Percentiles rank a stretch among this genome's conserved stretches.
Conservation (phyloP, 2,113 vertebrate species). For the Semicossyphus pulcher region DNA sequence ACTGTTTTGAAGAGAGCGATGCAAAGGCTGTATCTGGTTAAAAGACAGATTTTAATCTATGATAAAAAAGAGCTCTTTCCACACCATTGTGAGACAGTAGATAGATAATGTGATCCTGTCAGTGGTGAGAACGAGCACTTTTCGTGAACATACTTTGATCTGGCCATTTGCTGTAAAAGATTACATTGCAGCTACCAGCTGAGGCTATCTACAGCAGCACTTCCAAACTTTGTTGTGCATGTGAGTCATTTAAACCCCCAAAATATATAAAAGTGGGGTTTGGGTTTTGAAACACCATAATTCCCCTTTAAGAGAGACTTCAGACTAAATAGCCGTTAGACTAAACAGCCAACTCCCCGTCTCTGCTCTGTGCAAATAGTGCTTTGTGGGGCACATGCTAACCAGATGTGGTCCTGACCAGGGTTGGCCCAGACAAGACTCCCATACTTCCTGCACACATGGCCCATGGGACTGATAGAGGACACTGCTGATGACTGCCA, state of each 20-base stretch:
- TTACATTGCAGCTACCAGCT: background rate
- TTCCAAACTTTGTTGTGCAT: background rate
- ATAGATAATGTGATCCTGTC: background rate
- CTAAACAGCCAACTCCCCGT: background rate
- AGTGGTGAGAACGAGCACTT: no score
- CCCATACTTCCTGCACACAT: slow-evolving; percentile 42
- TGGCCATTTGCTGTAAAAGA: no score
- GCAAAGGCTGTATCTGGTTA: no score
- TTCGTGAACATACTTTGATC: background rate
- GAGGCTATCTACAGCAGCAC: no score
- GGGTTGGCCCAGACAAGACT: slow-evolving; percentile 15
- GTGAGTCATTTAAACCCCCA: background rate
- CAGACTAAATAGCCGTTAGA: slow-evolving; percentile 7
- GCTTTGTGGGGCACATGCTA: slow-evolving; percentile 50
- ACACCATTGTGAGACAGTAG: no score
- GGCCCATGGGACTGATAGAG: slow-evolving; percentile 43
- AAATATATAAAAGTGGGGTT: background rate
- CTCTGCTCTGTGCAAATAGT: background rate
- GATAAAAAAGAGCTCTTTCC: no score
- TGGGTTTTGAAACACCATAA: background rate
- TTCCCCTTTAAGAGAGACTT: background rate
- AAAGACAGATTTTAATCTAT: no score
- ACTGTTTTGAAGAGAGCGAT: background rate
- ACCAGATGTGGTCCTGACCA: slow-evolving; percentile 59
- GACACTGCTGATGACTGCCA: slow-evolving; percentile 44